These are phyloP conservation scores for Zaprionus ghesquierei DNA, from an alignment of 1,140 invertebrate species.

Conservation along the genomic window DNA sequence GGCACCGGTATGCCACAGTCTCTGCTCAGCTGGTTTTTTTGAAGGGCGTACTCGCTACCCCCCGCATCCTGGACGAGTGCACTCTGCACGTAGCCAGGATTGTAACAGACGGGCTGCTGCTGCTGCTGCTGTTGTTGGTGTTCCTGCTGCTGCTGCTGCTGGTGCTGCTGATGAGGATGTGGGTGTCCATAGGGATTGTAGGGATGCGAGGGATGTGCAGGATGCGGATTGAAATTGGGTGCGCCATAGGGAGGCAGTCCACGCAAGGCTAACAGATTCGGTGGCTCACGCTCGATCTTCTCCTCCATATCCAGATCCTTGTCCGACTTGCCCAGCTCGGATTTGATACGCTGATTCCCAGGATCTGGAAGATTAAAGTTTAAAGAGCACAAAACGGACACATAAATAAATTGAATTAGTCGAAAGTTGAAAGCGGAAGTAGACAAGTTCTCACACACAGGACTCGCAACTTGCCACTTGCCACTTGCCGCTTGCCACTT, in stretches of 20 bases:
- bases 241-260: constrained; percentile 56
- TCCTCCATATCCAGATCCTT: constrained; percentile 73
- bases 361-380: constrained; percentile 65
- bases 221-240: constrained; percentile 47
- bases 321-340: constrained; percentile 85
- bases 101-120: constrained; percentile 43
- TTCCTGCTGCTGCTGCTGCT: constrained; percentile 44
- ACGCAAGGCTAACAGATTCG: constrained; percentile 79
- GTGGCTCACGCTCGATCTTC: constrained; percentile 87
- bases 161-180: constrained; percentile 36
- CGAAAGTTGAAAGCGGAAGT: constrained; percentile 66
- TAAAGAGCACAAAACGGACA: constrained; percentile 26
- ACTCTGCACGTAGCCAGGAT: constrained; percentile 54
- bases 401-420: constrained; percentile 78
- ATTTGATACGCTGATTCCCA: constrained; percentile 76
- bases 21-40: constrained; percentile 83
- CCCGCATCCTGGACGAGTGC: neutral
- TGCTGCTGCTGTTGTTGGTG: constrained; percentile 58
- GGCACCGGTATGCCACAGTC: constrained; percentile 93
- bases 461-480: constrained; percentile 58
- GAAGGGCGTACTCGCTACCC: constrained; percentile 88
- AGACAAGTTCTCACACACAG: constrained; percentile 66
- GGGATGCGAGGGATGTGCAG: constrained; percentile 53
- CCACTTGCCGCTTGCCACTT: constrained; percentile 34
- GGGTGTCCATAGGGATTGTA: constrained; percentile 56